Conservation (phyloP, 2,113 vertebrate genomes). For the Mormoops blainvillei region DNA sequence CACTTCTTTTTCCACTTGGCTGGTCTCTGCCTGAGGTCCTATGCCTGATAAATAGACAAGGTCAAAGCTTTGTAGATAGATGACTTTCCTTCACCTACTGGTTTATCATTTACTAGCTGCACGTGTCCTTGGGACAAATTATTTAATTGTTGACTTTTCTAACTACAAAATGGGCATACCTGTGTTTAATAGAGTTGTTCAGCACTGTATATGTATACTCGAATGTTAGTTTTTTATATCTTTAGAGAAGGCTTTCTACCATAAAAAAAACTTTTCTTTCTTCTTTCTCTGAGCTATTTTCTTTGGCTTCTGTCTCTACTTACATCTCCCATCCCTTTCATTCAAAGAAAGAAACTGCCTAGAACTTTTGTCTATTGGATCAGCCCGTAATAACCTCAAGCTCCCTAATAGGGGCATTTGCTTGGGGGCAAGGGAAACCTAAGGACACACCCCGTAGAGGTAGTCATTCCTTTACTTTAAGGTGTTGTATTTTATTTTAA, state of each 20-base stretch:
- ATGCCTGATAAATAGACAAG: not conserved
- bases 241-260: not conserved
- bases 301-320: not conserved
- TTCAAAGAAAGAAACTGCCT: not conserved
- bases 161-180: not conserved
- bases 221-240: not conserved
- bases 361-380: not conserved
- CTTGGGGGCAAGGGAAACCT: not conserved
- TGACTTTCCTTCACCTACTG: not conserved
- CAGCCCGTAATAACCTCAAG: not conserved
- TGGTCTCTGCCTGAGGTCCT: not conserved
- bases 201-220: not conserved
- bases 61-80: not conserved
- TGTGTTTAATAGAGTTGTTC: not conserved
- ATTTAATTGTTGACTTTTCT: conserved; percentile 11
- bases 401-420: not conserved
- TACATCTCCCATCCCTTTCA: not conserved
- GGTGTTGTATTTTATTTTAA: not conserved
- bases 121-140: not conserved
- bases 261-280: not conserved
- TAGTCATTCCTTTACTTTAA: not conserved
- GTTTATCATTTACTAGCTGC: conserved; percentile 8
- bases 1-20: not conserved
- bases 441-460: not conserved
- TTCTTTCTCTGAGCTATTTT: not conserved